Conservation (phyloP, 2,113 vertebrate species). For the Callionymus lyra region DNA sequence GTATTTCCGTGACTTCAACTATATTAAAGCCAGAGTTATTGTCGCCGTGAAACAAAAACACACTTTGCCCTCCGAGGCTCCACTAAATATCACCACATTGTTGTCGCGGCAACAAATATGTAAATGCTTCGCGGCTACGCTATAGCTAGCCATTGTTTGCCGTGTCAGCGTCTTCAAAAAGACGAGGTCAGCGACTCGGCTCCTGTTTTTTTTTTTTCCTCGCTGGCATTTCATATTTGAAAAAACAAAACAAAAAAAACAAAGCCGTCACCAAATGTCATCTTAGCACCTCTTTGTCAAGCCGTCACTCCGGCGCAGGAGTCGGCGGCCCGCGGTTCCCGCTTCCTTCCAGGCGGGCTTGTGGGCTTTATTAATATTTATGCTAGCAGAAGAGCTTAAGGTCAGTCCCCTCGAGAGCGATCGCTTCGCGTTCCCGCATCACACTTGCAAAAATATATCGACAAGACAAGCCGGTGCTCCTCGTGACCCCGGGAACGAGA, state of each 20-base stretch:
- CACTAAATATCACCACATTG: too few relatives aligned
- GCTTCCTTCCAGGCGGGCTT: conserved; percentile 63
- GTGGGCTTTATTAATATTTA: conserved; percentile 70
- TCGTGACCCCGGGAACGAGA: conserved; percentile 14
- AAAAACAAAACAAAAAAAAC: too few relatives aligned
- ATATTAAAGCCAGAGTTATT: too few relatives aligned
- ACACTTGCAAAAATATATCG: conserved; percentile 65
- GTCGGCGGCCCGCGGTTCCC: conserved; percentile 61
- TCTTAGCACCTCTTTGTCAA: conserved; percentile 46
- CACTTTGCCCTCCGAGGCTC: too few relatives aligned
- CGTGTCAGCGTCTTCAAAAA: conserved; percentile 7
- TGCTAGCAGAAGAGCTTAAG: conserved; percentile 67
- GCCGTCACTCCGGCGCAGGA: conserved; percentile 48
- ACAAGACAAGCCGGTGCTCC: conserved; percentile 48
- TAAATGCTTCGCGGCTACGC: too few relatives aligned
- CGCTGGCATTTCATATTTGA: conserved; percentile 42
- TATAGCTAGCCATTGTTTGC: conserved; percentile 11
- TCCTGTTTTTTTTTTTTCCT: conserved; percentile 25
- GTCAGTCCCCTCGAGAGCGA: conserved; percentile 63
- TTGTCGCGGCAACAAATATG: too few relatives aligned
- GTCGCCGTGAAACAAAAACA: too few relatives aligned
- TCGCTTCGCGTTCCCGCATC: conserved; percentile 54
- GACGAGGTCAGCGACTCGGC: conserved; percentile 27
- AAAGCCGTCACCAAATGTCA: conserved; percentile 54
- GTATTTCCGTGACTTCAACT: too few relatives aligned